phyloP scores from a whole-genome alignment of 1,140 invertebrate genomes.

The Choristoneura fumiferana region DNA sequence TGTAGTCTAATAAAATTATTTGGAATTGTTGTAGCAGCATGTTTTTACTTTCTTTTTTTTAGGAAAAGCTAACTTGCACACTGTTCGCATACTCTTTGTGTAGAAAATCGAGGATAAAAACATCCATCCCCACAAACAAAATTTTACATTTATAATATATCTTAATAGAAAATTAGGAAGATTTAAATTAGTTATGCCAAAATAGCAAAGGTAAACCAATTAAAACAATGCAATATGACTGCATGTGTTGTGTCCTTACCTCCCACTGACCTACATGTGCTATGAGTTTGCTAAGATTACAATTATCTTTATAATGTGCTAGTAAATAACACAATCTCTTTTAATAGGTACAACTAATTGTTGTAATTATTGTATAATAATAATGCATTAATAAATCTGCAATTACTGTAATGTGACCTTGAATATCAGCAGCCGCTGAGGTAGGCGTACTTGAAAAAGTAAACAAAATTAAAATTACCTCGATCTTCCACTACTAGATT shows the following conservation, averaged over 20 bases:
- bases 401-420: background rate
- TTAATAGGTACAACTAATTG: slow-evolving; percentile 1
- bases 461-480: slow-evolving; percentile 28
- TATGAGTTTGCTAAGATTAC: background rate
- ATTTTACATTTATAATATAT: too few relatives aligned
- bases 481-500: slow-evolving; percentile 54
- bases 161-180: too few relatives aligned
- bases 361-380: background rate
- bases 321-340: background rate
- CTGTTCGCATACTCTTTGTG: too few relatives aligned
- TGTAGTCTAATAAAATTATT: too few relatives aligned
- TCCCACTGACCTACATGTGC: slow-evolving; percentile 2
- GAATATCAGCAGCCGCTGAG: background rate
- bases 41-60: too few relatives aligned
- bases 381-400: background rate
- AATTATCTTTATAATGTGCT: background rate
- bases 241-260: background rate
- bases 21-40: too few relatives aligned
- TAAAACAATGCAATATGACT: background rate
- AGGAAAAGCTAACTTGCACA: too few relatives aligned
- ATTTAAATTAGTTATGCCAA: slow-evolving; percentile 6
- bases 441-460: slow-evolving; percentile 1
- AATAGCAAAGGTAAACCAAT: background rate
- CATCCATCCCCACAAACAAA: too few relatives aligned
- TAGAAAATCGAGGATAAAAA: too few relatives aligned